phyloP scores from a whole-genome alignment of 2,797 vertebrate species.

The Monodelphis domestica region DNA sequence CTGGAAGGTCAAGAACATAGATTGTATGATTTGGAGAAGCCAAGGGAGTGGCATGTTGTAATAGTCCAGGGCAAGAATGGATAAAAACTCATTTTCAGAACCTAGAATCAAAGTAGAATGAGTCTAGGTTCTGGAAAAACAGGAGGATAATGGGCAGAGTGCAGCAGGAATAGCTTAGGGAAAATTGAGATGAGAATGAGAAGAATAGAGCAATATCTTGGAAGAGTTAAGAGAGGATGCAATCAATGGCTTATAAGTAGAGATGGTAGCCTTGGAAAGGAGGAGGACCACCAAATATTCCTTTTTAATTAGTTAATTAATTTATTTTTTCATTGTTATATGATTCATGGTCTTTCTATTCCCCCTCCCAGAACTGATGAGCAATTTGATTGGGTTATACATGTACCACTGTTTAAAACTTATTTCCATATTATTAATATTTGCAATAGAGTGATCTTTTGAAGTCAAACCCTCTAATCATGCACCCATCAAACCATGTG shows the following conservation, averaged over 20 bases:
- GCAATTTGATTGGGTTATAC: no score
- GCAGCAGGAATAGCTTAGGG: not conserved
- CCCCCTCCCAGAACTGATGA: no score
- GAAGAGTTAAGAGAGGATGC: not conserved
- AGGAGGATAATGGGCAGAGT: not conserved
- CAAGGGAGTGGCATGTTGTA: not conserved
- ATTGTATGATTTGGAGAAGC: not conserved
- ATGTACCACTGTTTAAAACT: no score
- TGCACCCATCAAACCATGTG: no score
- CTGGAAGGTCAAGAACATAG: not conserved
- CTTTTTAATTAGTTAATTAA: no score
- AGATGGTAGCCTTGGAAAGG: not conserved
- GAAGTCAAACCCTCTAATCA: no score
- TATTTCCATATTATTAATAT: no score
- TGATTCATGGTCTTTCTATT: no score
- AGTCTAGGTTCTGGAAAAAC: not conserved
- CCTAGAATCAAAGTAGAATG: not conserved
- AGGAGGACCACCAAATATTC: not conserved
- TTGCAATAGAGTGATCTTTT: no score
- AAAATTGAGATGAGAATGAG: not conserved
- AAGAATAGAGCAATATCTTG: no score
- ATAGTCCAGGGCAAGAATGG: not conserved
- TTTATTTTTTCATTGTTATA: no score
- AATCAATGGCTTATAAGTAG: not conserved
- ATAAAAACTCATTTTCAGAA: not conserved